phyloP scores from a whole-genome alignment of 2,113 vertebrate genomes.

The Cichladusa arquata region DNA sequence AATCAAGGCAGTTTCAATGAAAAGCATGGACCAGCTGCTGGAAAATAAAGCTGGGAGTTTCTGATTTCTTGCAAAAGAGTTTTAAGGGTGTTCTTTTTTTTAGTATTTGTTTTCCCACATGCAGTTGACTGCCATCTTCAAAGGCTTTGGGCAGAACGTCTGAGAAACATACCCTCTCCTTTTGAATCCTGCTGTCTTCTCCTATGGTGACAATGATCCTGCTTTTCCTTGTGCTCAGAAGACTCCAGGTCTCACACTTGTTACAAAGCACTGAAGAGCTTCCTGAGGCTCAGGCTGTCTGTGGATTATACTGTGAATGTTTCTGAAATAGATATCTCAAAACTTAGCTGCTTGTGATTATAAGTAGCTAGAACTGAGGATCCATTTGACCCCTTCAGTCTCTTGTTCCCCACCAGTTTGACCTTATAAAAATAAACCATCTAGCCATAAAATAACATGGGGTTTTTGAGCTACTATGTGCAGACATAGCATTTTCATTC shows the following conservation, averaged over 20 bases:
- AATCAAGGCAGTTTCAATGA: not conserved
- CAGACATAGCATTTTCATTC: not conserved
- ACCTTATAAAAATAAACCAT: not conserved
- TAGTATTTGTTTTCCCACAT: not conserved
- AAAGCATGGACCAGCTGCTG: not conserved
- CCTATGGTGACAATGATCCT: not conserved
- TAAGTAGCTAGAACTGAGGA: not conserved
- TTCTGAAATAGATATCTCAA: not conserved
- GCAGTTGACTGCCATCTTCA: not conserved
- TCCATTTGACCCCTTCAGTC: not conserved
- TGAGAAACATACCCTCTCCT: not conserved
- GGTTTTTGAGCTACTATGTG: not conserved
- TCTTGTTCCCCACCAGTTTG: not conserved
- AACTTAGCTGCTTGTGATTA: not conserved
- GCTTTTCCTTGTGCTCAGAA: not conserved
- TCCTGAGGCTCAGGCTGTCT: not conserved
- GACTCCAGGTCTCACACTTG: not conserved
- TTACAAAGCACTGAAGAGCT: not conserved
- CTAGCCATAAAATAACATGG: not conserved
- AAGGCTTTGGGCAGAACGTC: not conserved
- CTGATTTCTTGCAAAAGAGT: not conserved
- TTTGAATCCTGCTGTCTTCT: not conserved
- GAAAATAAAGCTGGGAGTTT: not conserved
- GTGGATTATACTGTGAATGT: not conserved
- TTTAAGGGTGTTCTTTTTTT: not conserved